Evolutionary conservation across 1,140 invertebrate genomes (phyloP).

Genomic region (Eupristina koningsbergeri): DNA sequence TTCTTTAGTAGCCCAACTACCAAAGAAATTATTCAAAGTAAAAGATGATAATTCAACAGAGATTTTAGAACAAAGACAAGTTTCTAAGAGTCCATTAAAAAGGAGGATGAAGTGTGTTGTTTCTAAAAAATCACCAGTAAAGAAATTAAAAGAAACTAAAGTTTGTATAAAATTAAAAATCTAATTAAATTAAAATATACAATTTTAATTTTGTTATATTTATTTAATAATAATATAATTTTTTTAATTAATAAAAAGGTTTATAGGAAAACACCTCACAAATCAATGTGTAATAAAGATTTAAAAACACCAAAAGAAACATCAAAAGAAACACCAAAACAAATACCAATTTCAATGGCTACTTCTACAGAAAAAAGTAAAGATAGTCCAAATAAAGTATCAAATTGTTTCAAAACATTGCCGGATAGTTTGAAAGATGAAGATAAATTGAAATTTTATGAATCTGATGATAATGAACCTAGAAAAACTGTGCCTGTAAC

Average conservation of each 20-base stretch:
- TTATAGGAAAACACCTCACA: constrained; percentile 9
- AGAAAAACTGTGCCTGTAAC: constrained; percentile 56
- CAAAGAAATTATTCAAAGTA: constrained; percentile 41
- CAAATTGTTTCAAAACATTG: constrained; percentile 7
- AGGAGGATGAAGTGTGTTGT: constrained; percentile 26
- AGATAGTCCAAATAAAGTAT: constrained; percentile 1
- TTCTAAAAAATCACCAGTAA: constrained; percentile 39
- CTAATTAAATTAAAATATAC: neutral
- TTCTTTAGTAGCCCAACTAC: constrained; percentile 64
- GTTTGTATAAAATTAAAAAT: constrained; percentile 4
- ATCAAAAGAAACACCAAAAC: too few species aligned
- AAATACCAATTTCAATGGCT: neutral
- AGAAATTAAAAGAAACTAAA: constrained; percentile 21
- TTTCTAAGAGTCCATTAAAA: neutral
- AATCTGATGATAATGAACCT: constrained; percentile 61
- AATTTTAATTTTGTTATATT: neutral
- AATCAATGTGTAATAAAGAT: constrained; percentile 4
- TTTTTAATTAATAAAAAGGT: too few species aligned
- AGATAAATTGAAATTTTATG: constrained; percentile 44
- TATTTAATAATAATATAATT: too few species aligned
- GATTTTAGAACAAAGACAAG: constrained; percentile 44
- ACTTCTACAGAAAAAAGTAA: constrained; percentile 29
- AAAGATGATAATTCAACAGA: constrained; percentile 23
- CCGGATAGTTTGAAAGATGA: constrained; percentile 33
- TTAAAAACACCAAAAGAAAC: too few species aligned